Evolutionary conservation across 2,888 invertebrate species (phyloP).

Genomic region (Synergus japonicus): DNA sequence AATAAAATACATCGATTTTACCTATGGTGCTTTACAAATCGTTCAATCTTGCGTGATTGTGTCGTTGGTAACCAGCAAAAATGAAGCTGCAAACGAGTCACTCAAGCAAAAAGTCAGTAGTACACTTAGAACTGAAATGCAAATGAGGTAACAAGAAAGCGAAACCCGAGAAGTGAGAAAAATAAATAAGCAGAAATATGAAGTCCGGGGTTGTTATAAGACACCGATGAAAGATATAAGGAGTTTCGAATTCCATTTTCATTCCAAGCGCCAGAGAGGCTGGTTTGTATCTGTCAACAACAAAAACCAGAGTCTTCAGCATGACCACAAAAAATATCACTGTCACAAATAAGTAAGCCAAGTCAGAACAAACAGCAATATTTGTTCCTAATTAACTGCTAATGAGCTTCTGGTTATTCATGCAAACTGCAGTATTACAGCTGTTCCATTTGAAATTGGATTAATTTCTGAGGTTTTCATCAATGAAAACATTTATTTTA

Average conservation of each 20-base stretch:
- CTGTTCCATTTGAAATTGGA: too few relatives aligned
- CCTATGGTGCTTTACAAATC: not conserved
- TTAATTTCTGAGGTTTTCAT: too few relatives aligned
- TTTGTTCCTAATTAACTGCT: not conserved
- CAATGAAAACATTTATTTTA: too few relatives aligned
- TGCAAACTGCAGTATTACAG: not conserved
- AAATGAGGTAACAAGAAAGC: conserved; percentile 7
- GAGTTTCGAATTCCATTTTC: conserved; percentile 24
- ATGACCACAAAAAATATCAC: not conserved
- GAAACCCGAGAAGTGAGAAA: not conserved
- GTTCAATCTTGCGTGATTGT: conserved; percentile 1
- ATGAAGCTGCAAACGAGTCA: not conserved
- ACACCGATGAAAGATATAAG: not conserved
- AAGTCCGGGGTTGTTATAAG: not conserved
- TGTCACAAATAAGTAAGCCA: not conserved
- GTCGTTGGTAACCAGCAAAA: not conserved
- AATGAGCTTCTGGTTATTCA: not conserved
- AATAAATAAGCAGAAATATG: conserved; percentile 7
- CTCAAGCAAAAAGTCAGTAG: not conserved
- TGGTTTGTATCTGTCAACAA: not conserved
- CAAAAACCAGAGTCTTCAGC: not conserved
- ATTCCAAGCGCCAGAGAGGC: not conserved
- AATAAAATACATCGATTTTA: not conserved
- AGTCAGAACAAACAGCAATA: not conserved
- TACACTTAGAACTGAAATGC: conserved; percentile 10